Evolutionary conservation across 2,888 invertebrate species (phyloP).

Genomic region (Tipula vernalis): DNA sequence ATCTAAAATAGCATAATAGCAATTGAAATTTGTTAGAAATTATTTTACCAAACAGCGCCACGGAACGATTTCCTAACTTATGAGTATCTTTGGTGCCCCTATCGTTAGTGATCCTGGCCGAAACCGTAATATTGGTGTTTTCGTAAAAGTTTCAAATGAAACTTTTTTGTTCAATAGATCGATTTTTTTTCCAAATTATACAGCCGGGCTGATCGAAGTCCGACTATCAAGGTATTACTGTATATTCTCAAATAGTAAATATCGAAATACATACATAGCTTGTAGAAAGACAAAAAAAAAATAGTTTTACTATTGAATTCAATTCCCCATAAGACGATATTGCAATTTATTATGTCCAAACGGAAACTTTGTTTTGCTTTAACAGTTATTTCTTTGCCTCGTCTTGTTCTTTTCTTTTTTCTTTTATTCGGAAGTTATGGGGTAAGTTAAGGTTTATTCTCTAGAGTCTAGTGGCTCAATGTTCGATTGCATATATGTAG

Average conservation of each 20-base stretch:
- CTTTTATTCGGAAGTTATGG: not conserved
- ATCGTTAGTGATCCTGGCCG: too few relatives aligned
- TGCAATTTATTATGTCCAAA: constrained; percentile 4
- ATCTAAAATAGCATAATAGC: too few relatives aligned
- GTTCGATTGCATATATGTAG: not conserved
- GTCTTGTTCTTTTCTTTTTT: not conserved
- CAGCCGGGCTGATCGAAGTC: too few relatives aligned
- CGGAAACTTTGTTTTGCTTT: not conserved
- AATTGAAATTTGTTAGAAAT: too few relatives aligned
- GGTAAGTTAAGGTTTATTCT: not conserved
- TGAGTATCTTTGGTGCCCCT: too few relatives aligned
- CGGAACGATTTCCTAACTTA: too few relatives aligned
- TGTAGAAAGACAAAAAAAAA: not conserved
- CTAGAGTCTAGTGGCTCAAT: not conserved
- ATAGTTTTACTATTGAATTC: not conserved
- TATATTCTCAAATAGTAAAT: not conserved
- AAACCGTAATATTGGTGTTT: too few relatives aligned
- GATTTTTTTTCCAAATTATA: too few relatives aligned
- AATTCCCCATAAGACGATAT: not conserved
- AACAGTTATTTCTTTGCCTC: not conserved
- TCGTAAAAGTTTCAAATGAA: too few relatives aligned
- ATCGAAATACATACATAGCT: not conserved
- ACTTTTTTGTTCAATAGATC: too few relatives aligned
- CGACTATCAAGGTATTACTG: too few relatives aligned
- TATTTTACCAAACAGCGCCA: too few relatives aligned